Evolutionary conservation across 2,888 invertebrate species (phyloP).

Genomic region (Nymphalis polychloros): DNA sequence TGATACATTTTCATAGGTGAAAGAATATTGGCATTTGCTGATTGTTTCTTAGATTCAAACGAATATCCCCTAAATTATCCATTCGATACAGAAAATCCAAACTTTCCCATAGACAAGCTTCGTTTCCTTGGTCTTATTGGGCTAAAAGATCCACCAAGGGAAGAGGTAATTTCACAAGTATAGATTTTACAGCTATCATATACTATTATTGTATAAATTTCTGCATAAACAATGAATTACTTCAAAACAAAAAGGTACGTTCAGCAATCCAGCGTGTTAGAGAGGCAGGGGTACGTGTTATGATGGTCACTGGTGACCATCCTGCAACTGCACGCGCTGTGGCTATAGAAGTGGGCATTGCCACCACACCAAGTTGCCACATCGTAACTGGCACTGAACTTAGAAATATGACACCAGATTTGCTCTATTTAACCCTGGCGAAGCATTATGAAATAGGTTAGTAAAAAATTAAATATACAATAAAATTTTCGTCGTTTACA

Average conservation of each 20-base stretch:
- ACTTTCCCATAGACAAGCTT: constrained; percentile 92
- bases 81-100: constrained; percentile 93
- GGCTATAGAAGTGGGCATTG: constrained; percentile 87
- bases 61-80: constrained; percentile 92
- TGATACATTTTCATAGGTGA: constrained; percentile 82
- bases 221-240: background rate
- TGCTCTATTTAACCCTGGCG: constrained; percentile 77
- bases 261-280: constrained; percentile 85
- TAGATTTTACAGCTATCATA: background rate
- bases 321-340: constrained; percentile 90
- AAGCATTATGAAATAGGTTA: constrained; percentile 73
- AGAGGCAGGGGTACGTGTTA: constrained; percentile 88
- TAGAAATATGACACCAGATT: constrained; percentile 77
- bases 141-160: constrained; percentile 95
- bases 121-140: constrained; percentile 97
- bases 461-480: background rate
- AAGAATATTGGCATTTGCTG: constrained; percentile 95
- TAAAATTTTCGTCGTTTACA: background rate
- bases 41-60: constrained; percentile 90
- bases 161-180: constrained; percentile 51
- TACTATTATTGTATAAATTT: background rate
- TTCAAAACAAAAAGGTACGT: constrained; percentile 52
- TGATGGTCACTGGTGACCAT: constrained; percentile 93
- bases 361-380: constrained; percentile 79
- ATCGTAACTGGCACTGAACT: constrained; percentile 82